phyloP scores from a whole-genome alignment of 2,797 vertebrate species.

The Trichosurus vulpecula region DNA sequence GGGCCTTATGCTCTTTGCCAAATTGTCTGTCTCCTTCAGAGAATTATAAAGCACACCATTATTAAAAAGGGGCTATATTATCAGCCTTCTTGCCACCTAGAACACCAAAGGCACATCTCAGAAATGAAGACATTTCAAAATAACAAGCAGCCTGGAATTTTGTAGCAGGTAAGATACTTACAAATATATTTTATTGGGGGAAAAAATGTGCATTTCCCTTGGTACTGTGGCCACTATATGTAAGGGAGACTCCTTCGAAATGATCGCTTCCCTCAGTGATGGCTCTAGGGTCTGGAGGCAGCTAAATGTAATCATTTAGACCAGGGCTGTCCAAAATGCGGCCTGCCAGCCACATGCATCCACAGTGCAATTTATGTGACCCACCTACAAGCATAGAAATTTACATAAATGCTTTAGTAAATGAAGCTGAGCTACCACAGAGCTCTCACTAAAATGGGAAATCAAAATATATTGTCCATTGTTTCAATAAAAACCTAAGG shows the following conservation, averaged over 20 bases:
- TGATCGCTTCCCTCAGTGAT: neutral
- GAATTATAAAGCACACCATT: neutral
- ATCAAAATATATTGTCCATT: too few species aligned
- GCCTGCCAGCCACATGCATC: too few species aligned
- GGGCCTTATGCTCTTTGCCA: neutral
- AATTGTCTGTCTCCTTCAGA: neutral
- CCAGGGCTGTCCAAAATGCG: too few species aligned
- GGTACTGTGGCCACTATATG: neutral
- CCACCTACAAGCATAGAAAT: too few species aligned
- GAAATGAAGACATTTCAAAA: slow-evolving; percentile 56
- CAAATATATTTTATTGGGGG: neutral
- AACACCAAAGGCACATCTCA: neutral
- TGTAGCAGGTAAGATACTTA: neutral
- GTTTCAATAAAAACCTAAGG: too few species aligned
- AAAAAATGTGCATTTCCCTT: neutral
- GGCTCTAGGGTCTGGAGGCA: neutral
- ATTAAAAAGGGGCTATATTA: neutral
- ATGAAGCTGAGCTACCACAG: too few species aligned
- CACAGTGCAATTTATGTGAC: too few species aligned
- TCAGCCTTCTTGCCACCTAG: neutral
- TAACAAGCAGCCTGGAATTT: neutral
- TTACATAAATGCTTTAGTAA: too few species aligned
- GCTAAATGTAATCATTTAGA: neutral
- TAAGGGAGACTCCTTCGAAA: too few species aligned
- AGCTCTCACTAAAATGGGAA: too few species aligned